Evolutionary conservation across 1,140 invertebrate species (phyloP), one percentile per base, ranked within the genome.

Genomic region (Wasmannia auropunctata): DNA sequence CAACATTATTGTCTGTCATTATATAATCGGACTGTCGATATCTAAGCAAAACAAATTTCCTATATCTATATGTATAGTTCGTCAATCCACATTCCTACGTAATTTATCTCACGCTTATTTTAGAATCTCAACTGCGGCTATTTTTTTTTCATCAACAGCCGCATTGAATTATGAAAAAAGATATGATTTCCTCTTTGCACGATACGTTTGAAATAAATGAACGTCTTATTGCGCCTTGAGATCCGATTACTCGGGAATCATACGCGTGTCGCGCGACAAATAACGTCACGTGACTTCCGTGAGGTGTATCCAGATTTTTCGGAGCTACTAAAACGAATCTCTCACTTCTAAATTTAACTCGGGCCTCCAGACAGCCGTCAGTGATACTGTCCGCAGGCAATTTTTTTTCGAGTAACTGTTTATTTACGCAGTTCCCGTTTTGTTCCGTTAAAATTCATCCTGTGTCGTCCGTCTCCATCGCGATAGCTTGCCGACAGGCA

Each of bases 401-500:
- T 22, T 65, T 37, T 14, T 65, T 22, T 65, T 22, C n/a, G 34
- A 34, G 8, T n/a, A 70, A 58, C 54, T 40, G 11, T 72, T n/a
- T 25, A 34, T 46, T n/a, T 54, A 14, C 19, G n/a, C 1, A 49
- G 14, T 40, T 51, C 28, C 14, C 6, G 70, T 74, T 34, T 81
- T 25, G n/a, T 40, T 34, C 8, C 7, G 4, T 86, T 86, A 51
- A 86, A 54, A 86, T 84, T 86, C 77, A 54, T 19, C 22, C 19
- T n/a, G 16, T 16, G 60, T 70, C 37, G 0, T 40, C 7, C n/a
- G 19, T 85, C 11, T 58, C 54, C 19, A 43, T 19, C 62, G 83
- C 16, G 63, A 56, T 10, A 19, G 19, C 37, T 74, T 16, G 51
- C 51, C 40, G 14, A 58, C n/a, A n/a, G n/a, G n/a, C n/a, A 14